phyloP scores from a whole-genome alignment of 2,888 invertebrate genomes.

The Hyposoter dolosus region DNA sequence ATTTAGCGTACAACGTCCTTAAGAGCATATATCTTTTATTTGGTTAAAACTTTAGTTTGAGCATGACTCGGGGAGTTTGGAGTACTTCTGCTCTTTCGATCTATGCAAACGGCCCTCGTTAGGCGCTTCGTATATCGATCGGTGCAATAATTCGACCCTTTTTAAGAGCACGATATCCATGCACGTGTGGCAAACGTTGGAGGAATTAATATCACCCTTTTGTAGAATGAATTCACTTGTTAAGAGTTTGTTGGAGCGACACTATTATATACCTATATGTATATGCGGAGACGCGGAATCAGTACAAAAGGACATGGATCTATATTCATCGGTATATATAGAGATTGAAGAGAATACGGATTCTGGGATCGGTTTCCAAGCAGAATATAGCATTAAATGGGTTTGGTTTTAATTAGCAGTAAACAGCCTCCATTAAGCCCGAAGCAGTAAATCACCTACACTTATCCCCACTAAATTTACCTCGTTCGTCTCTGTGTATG shows the following conservation, averaged over 20 bases:
- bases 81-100: too few species aligned
- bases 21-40: too few species aligned
- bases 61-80: too few species aligned
- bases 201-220: too few species aligned
- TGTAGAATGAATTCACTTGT: neutral
- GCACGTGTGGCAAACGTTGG: too few species aligned
- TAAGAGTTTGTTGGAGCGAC: conserved; percentile 8
- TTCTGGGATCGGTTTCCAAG: conserved; percentile 75
- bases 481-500: too few species aligned
- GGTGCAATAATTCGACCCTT: too few species aligned
- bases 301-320: neutral
- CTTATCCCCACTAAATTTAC: conserved; percentile 75
- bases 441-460: conserved; percentile 82
- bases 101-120: too few species aligned
- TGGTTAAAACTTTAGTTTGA: too few species aligned
- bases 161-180: too few species aligned
- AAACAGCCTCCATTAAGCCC: conserved; percentile 83
- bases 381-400: conserved; percentile 78
- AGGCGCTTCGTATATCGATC: too few species aligned
- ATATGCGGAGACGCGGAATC: conserved; percentile 8
- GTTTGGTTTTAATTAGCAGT: conserved; percentile 84
- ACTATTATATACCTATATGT: neutral
- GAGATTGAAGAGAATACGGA: conserved; percentile 4
- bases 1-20: too few species aligned
- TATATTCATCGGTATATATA: conserved; percentile 8